A percentile compares a stretch with the other conserved stretches of the same genome.
phyloP scores from a whole-genome alignment of 2,888 invertebrate genomes.

The Tuberolachnus salignus region DNA sequence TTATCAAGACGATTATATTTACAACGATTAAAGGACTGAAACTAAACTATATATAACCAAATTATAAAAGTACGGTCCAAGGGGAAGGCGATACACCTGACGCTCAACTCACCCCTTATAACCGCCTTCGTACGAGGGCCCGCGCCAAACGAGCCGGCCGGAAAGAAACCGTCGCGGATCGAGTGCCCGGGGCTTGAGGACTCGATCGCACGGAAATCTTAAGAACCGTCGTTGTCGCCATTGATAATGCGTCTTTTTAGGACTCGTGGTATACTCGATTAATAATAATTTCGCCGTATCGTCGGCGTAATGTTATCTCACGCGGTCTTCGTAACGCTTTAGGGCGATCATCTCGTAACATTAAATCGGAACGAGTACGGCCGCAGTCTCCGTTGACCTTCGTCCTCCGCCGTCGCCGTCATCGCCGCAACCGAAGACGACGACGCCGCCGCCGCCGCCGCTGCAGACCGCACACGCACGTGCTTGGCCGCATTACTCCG shows the following conservation, averaged over 20 bases:
- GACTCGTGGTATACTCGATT: neutral
- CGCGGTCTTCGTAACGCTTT: slow-evolving; percentile 10
- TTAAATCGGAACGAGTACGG: slow-evolving; percentile 39
- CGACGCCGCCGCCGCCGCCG: neutral
- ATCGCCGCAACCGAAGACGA: neutral
- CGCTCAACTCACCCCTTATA: no score
- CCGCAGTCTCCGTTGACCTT: slow-evolving; percentile 55
- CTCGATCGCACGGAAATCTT: no score
- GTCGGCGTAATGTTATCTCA: slow-evolving; percentile 15
- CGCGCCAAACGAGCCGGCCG: no score
- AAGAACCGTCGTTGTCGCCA: neutral
- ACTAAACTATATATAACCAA: no score
- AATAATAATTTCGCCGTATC: slow-evolving; percentile 20
- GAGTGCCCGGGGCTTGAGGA: no score
- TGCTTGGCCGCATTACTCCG: neutral
- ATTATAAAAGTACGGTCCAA: no score
- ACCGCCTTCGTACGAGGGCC: no score
- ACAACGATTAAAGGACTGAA: no score
- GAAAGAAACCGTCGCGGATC: no score
- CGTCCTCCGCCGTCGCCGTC: neutral
- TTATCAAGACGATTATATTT: no score
- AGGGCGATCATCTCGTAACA: no score
- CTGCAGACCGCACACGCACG: slow-evolving; percentile 15
- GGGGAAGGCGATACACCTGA: no score
- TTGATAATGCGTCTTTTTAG: neutral